phyloP scores from a whole-genome alignment of 2,888 invertebrate species.

The Melanostoma scalare region DNA sequence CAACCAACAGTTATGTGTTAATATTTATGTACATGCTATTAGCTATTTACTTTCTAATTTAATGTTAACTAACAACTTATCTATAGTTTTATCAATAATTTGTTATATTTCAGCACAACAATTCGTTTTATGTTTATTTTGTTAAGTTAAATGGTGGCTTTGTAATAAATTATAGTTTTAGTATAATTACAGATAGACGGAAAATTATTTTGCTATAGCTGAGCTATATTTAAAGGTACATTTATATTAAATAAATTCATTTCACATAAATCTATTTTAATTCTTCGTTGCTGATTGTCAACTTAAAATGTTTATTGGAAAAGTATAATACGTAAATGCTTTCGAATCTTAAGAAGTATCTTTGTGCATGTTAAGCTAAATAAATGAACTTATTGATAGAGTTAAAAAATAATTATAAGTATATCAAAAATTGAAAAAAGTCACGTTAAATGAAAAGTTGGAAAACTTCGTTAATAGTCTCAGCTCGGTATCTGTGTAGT shows the following conservation, averaged over 20 bases:
- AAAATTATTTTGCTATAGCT: conserved; percentile 53
- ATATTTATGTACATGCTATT: conserved; percentile 58
- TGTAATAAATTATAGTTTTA: conserved; percentile 28
- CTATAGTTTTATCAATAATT: conserved; percentile 54
- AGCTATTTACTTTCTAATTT: conserved; percentile 55
- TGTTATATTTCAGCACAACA: conserved; percentile 43
- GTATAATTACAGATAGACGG: conserved; percentile 43
- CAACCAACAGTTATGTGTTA: conserved; percentile 68
- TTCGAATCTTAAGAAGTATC: conserved; percentile 36
- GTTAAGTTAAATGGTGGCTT: conserved; percentile 12
- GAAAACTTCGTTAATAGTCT: too few relatives aligned
- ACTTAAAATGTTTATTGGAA: conserved; percentile 54
- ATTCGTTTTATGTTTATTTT: conserved; percentile 25
- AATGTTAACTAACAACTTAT: conserved; percentile 73
- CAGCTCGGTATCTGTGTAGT: too few relatives aligned
- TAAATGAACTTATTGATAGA: neutral
- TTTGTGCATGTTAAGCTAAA: conserved; percentile 24
- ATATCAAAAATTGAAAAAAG: neutral
- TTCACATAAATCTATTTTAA: conserved; percentile 23
- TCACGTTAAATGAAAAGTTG: neutral
- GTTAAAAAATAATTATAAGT: neutral
- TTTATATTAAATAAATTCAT: conserved; percentile 37
- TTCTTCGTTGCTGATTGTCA: conserved; percentile 71
- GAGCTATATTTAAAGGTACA: conserved; percentile 56
- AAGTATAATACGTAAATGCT: conserved; percentile 6